These are phyloP conservation scores for Nesogale talazaci DNA, from an alignment of 2,113 vertebrate species.

Conservation along the genomic window DNA sequence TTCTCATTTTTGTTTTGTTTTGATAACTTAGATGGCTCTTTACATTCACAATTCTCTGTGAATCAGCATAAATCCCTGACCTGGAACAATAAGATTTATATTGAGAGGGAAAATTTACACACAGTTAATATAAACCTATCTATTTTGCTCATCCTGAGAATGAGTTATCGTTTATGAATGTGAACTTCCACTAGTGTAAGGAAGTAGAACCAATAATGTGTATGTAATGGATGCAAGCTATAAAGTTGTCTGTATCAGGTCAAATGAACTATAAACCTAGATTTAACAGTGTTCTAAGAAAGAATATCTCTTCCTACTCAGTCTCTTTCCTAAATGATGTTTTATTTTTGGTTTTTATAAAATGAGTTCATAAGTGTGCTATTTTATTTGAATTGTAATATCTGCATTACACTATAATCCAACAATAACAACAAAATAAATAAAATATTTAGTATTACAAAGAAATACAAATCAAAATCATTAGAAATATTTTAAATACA, in stretches of 20 bases:
- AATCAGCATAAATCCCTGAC: too few relatives aligned
- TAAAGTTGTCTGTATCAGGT: not conserved
- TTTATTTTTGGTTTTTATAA: not conserved
- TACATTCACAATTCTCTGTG: too few relatives aligned
- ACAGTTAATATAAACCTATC: constrained; percentile 5
- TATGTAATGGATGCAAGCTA: not conserved
- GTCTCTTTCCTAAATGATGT: not conserved
- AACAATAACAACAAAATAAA: not conserved
- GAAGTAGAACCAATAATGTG: not conserved
- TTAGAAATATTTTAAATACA: constrained; percentile 50
- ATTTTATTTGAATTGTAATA: not conserved
- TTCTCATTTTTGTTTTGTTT: too few relatives aligned
- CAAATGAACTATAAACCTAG: not conserved
- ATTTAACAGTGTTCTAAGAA: constrained; percentile 41
- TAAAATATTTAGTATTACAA: constrained; percentile 1
- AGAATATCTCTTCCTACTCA: not conserved
- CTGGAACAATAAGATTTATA: too few relatives aligned
- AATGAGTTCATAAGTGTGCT: not conserved
- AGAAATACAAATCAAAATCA: constrained; percentile 51
- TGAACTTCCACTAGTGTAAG: not conserved
- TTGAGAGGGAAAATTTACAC: not conserved
- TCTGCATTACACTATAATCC: not conserved
- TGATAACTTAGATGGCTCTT: too few relatives aligned
- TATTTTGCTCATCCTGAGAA: not conserved
- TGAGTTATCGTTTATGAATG: not conserved